These are phyloP conservation scores for Cephalopholis sonnerati DNA, from an alignment of 2,113 vertebrate genomes.

Conservation along the genomic window DNA sequence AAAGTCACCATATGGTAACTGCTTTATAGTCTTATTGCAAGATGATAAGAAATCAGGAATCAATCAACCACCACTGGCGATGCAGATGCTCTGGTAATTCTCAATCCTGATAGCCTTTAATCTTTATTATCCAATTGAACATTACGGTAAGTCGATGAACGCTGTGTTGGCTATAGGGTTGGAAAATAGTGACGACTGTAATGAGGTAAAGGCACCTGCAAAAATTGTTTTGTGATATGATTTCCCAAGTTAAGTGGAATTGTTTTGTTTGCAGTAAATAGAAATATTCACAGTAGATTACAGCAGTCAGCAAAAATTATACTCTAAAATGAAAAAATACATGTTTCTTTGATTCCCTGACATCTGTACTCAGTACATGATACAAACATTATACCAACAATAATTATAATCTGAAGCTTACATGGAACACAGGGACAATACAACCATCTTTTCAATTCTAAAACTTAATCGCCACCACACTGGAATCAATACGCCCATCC, in stretches of 20 bases:
- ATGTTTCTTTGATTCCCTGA: constrained; percentile 60
- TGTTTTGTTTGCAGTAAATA: constrained; percentile 16
- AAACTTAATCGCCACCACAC: neutral
- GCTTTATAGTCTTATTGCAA: neutral
- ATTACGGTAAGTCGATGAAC: neutral
- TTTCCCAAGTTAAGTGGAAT: neutral
- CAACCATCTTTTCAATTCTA: neutral
- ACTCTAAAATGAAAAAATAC: constrained; percentile 58
- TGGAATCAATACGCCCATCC: neutral
- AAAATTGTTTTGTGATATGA: constrained; percentile 10
- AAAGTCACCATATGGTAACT: neutral
- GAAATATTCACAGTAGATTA: constrained; percentile 63
- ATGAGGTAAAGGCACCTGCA: constrained; percentile 73
- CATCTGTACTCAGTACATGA: constrained; percentile 40
- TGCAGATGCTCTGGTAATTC: neutral
- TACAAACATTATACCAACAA: constrained; percentile 22
- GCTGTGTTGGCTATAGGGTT: neutral
- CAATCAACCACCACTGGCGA: neutral
- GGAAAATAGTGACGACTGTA: neutral
- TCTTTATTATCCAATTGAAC: neutral
- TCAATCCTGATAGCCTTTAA: neutral
- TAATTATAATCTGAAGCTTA: constrained; percentile 6
- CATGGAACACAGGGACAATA: constrained; percentile 22
- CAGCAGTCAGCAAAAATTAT: constrained; percentile 28
- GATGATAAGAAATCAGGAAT: neutral